Conservation (phyloP, 92 coral and sea anemone species). For the Porites rus region DNA sequence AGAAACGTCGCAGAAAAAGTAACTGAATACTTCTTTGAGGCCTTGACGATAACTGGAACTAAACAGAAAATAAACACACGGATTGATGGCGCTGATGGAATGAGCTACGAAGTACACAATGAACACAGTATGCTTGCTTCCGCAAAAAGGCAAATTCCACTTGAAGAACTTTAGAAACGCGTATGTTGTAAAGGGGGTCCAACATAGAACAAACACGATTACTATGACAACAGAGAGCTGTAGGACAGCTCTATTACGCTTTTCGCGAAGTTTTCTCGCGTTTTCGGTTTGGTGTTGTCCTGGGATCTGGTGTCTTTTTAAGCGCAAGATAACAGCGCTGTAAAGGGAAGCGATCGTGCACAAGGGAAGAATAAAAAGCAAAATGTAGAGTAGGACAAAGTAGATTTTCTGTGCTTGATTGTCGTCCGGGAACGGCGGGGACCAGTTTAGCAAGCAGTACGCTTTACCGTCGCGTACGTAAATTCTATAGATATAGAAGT, state of each 20-base stretch:
- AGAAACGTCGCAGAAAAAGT: not conserved
- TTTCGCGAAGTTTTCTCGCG: slow-evolving; percentile 39
- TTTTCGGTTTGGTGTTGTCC: slow-evolving; percentile 27
- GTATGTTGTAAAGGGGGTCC: slow-evolving; percentile 42
- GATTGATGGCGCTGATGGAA: slow-evolving; percentile 53
- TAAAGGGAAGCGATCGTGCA: slow-evolving; percentile 20
- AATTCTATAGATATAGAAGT: slow-evolving; percentile 28
- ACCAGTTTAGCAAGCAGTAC: slow-evolving; percentile 38
- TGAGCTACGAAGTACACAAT: slow-evolving; percentile 41
- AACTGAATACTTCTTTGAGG: slow-evolving; percentile 17
- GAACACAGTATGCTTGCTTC: slow-evolving; percentile 23
- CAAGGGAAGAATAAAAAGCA: slow-evolving; percentile 31
- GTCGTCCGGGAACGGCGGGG: slow-evolving; percentile 25
- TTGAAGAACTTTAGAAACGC: slow-evolving; percentile 41
- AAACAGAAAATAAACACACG: slow-evolving; percentile 49
- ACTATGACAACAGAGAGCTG: slow-evolving; percentile 50
- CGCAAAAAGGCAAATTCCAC: slow-evolving; percentile 39
- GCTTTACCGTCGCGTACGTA: not conserved
- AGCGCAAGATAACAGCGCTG: slow-evolving; percentile 28
- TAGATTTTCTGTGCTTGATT: slow-evolving; percentile 27
- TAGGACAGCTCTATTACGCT: slow-evolving; percentile 35
- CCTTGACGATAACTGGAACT: slow-evolving; percentile 55
- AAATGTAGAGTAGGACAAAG: not conserved
- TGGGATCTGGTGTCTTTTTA: slow-evolving; percentile 22
- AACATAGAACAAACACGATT: slow-evolving; percentile 36